phyloP scores from a whole-genome alignment of 2,888 invertebrate species.

The Oxyscelio sp. region DNA sequence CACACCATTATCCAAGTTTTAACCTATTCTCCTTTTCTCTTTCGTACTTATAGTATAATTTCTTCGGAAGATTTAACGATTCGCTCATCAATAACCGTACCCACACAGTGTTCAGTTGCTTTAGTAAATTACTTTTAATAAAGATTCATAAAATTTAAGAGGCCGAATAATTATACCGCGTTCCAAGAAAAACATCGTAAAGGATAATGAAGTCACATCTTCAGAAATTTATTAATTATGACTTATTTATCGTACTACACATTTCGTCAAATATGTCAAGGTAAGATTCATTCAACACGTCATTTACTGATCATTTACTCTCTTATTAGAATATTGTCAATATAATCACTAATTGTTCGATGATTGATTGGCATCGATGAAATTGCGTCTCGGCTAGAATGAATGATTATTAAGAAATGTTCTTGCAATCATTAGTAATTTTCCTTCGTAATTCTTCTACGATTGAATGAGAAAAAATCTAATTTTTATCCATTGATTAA shows the following conservation, averaged over 20 bases:
- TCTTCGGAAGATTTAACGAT: constrained; percentile 2
- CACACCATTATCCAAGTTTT: constrained; percentile 30
- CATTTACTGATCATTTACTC: constrained; percentile 32
- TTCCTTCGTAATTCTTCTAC: too few relatives aligned
- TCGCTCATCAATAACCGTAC: not conserved
- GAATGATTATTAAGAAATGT: too few relatives aligned
- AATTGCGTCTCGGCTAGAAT: too few relatives aligned
- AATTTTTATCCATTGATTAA: too few relatives aligned
- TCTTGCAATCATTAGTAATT: too few relatives aligned
- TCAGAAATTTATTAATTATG: constrained; percentile 32
- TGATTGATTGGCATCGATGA: constrained; percentile 51
- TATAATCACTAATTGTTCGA: constrained; percentile 41
- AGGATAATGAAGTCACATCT: not conserved
- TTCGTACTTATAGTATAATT: not conserved
- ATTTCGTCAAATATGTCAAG: constrained; percentile 55
- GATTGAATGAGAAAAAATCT: too few relatives aligned
- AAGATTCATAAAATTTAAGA: too few relatives aligned
- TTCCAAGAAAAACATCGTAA: not conserved
- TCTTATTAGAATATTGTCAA: constrained; percentile 56
- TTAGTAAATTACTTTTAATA: too few relatives aligned
- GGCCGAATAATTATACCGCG: too few relatives aligned
- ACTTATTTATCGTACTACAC: constrained; percentile 19
- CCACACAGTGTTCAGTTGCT: too few relatives aligned
- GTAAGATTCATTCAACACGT: constrained; percentile 48
- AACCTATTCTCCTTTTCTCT: constrained; percentile 10